Base-by-base conservation (phyloP, 2,113 vertebrate species). In the Rhinichthys klamathensis region DNA sequence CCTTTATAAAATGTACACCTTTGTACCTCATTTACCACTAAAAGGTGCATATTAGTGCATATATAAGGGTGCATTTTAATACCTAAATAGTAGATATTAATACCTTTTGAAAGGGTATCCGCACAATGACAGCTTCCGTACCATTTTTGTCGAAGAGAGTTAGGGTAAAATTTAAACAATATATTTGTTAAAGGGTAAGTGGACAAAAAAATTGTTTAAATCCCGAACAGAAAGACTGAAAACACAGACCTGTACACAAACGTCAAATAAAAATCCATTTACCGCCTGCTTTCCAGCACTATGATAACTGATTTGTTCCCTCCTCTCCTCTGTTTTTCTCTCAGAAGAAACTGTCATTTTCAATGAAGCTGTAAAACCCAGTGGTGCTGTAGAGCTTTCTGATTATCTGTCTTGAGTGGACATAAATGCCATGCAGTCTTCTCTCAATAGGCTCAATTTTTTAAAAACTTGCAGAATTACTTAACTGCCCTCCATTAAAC, bases 371-470 rank as follows among this genome's bases (percentile, higher is more conserved):
- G 90, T 86, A 93, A 90, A 30, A 30, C 27, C 49, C 49, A 30
- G 44, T 54, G 15, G 74, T 54, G 27, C 27, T 76, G 25, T 75
- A 75, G 25, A 49, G 25, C 16, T 91, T 91, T 89, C 92, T 92
- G 93, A 95, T 95, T 95, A 93, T 92, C 89, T 93, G 92, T 93
- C 94, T 94, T 90, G 93, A 91, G 88, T 91, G 92, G 89, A 93
- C 79, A 88, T 89, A 92, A 96, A 88, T 91, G 90, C 89, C 87
- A 86, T 87, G 87, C 93, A 93, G 88, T 94, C 94, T 94, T 91
- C 21, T 13, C 92, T 93, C 91, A 92, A 76, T 63, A 30, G 88
- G 92, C 85, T 92, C 91, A 93, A 95, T 94, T 93, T 91, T 91
- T 94, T 92, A 92, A 92, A 93, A 93, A 92, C 88, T 89, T 93